Conservation (phyloP, 1,140 invertebrate genomes). For the Solen grandis region DNA sequence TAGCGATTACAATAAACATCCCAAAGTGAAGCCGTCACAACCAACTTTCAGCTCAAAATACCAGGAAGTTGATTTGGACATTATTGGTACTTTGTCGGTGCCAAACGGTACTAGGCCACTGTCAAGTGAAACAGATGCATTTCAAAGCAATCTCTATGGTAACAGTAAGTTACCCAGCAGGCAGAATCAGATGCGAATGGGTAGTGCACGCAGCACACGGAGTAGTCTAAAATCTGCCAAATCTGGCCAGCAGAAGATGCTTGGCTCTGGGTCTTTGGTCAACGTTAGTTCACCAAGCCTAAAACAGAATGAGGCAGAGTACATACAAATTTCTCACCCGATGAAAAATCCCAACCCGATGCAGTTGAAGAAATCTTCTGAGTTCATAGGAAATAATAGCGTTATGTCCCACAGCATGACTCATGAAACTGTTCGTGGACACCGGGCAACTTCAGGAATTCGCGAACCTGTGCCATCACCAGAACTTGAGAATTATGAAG, state of each 20-base stretch:
- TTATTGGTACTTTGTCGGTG: constrained; percentile 38
- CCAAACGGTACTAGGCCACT: constrained; percentile 39
- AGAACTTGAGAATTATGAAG: constrained; percentile 23
- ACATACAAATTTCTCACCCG: constrained; percentile 64
- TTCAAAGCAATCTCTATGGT: constrained; percentile 4
- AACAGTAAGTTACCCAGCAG: constrained; percentile 4
- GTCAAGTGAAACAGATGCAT: constrained; percentile 36
- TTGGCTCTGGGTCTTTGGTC: constrained; percentile 23
- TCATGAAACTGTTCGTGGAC: constrained; percentile 12
- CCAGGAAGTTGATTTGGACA: constrained; percentile 49
- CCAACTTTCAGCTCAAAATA: constrained; percentile 50
- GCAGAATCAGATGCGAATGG: constrained; percentile 1
- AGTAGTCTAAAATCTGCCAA: constrained; percentile 47
- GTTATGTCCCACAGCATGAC: background rate
- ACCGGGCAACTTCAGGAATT: constrained; percentile 16
- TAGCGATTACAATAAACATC: constrained; percentile 42
- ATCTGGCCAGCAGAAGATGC: constrained; percentile 25
- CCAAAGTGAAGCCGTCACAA: constrained; percentile 46
- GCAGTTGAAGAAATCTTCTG: constrained; percentile 33
- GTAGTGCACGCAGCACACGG: constrained; percentile 44
- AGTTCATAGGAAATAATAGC: background rate
- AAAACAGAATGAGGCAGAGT: constrained; percentile 62
- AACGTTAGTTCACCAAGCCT: constrained; percentile 39
- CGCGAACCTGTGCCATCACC: constrained; percentile 50
- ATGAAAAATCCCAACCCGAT: constrained; percentile 45